These are phyloP conservation scores for Carcharodon carcharias DNA, from an alignment of 2,797 vertebrate genomes.

Conservation along the genomic window DNA sequence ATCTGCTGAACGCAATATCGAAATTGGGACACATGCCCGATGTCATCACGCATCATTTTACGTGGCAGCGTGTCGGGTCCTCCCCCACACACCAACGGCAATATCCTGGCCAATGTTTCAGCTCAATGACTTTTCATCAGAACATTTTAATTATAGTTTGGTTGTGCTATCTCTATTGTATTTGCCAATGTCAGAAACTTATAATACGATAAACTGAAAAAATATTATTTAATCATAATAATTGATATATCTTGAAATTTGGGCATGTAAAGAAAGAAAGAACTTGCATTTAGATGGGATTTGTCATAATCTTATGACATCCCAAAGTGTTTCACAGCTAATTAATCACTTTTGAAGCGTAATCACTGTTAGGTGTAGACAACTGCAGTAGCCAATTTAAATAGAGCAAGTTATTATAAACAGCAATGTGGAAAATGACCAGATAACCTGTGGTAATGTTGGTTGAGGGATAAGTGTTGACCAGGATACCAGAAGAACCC, in stretches of 20 bases:
- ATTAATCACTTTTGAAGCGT: background rate
- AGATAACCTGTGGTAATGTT: background rate
- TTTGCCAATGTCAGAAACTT: background rate
- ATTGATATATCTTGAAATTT: background rate
- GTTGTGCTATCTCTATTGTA: background rate
- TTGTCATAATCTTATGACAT: background rate
- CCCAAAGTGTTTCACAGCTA: background rate
- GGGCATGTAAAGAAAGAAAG: background rate
- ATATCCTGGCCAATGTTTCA: no score
- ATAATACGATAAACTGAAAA: background rate
- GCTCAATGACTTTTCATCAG: background rate
- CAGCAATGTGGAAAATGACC: background rate
- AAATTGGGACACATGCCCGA: no score
- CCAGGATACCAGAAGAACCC: background rate
- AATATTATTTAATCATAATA: background rate
- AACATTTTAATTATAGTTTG: background rate
- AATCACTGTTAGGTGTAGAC: background rate
- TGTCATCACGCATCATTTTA: no score
- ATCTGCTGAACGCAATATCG: no score
- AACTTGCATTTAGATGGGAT: background rate
- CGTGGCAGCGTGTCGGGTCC: no score
- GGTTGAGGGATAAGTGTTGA: background rate
- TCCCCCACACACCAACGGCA: no score
- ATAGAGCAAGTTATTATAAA: background rate
- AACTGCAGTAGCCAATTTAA: background rate